Conservation (phyloP, 2,888 invertebrate species). For the Callyntrura sp. region DNA sequence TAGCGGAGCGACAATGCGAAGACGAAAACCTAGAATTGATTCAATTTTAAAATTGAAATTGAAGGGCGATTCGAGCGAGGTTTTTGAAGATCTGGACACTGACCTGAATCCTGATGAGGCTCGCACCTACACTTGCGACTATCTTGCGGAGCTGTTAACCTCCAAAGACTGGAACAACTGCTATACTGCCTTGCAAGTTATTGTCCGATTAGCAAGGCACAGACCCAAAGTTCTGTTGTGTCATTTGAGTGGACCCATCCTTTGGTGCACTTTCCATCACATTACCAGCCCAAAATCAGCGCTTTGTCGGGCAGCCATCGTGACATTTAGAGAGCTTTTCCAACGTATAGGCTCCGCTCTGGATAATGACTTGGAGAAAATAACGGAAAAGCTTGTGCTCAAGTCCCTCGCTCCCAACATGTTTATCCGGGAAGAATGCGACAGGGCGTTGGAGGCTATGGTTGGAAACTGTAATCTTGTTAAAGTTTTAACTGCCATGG, state of each 20-base stretch:
- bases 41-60: slow-evolving; percentile 19
- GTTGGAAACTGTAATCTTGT: slow-evolving; percentile 49
- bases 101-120: slow-evolving; percentile 58
- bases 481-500: slow-evolving; percentile 58
- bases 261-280: slow-evolving; percentile 64
- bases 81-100: slow-evolving; percentile 43
- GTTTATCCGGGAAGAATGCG: slow-evolving; percentile 66
- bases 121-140: slow-evolving; percentile 37
- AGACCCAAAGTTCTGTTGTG: slow-evolving; percentile 57
- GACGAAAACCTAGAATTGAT: slow-evolving; percentile 38
- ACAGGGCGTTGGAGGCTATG: slow-evolving; percentile 60
- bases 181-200: slow-evolving; percentile 26
- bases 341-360: slow-evolving; percentile 61
- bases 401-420: slow-evolving; percentile 55
- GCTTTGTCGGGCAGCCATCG: slow-evolving; percentile 58
- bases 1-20: neutral
- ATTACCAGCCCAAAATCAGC: slow-evolving; percentile 55
- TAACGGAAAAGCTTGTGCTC: slow-evolving; percentile 57
- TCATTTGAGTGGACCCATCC: slow-evolving; percentile 54
- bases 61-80: slow-evolving; percentile 3
- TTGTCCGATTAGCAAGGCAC: slow-evolving; percentile 62
- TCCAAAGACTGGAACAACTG: slow-evolving; percentile 55
- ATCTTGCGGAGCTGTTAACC: slow-evolving; percentile 56
- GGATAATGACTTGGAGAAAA: slow-evolving; percentile 65
- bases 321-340: slow-evolving; percentile 64